Base-by-base conservation (phyloP, 1,140 invertebrate genomes). In the Pissodes strobi region DNA sequence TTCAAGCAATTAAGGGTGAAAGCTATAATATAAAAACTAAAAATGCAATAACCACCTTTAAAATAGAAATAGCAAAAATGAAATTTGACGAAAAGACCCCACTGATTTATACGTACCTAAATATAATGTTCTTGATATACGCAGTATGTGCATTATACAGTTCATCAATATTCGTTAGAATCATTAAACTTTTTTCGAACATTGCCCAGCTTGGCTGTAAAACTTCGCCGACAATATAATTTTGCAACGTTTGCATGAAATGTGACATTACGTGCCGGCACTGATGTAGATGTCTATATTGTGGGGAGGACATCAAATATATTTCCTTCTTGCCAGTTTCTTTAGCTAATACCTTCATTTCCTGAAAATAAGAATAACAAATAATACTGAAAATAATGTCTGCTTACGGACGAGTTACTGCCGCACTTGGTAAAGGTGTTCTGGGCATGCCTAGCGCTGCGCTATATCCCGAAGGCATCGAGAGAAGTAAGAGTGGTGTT, bases 211-310 rank as follows among this genome's bases (percentile, higher is more conserved):
- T 88, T 0, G 82, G 81, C 37, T 88, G 83, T 2, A 91, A 78
- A 4, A 89, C 88, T 46, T 85, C 88, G 2, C 86, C 86, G 0
- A 86, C 86, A 37, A 90, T 79, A 73, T 91, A 89, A 74, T 86
- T 89, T 68, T 90, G 87, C 8, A 91, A 71, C 0, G 87, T 85
- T 52, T 86, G 83, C 56, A 90, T 83, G 68, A 90, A 85, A 46
- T 90, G 88, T 38, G 85, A 85, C 85, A 91, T 88, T 17, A 87
- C 82, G 70, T 90, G 87, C 1, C 89, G 80, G 62, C 84, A 86
- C 21, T 87, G 75, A 69, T 91, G 88, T 15, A 90, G 63, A 13
- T 81, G 80, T 37, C 83, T 80, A 73, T 85, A 88, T 52, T 88
- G 85, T 1, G 81, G 79, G 0, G 86, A 85, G 34, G 76, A 67